Percentiles rank a stretch among this genome's conserved stretches.
Conservation (phyloP, 1,140 invertebrate genomes). For the Magallana gigas region DNA sequence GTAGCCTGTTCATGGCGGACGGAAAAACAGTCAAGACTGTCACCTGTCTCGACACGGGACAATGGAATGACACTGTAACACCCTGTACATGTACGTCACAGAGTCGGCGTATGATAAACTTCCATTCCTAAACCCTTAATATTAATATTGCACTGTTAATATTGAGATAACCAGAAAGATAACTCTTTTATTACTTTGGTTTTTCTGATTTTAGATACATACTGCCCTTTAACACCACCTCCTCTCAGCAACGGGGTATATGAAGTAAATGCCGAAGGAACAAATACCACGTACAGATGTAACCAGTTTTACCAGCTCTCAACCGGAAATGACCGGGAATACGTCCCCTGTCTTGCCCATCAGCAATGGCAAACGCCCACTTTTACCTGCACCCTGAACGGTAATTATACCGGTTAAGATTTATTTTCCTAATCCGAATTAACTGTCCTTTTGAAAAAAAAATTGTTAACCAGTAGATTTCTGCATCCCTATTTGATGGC, state of each 20-base stretch:
- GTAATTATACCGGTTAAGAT: not conserved
- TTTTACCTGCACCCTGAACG: not conserved
- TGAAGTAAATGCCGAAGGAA: not conserved
- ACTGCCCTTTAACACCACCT: not conserved
- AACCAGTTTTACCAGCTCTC: not conserved
- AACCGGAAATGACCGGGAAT: not conserved
- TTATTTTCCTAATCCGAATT: too few species aligned
- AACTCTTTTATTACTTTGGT: too few species aligned
- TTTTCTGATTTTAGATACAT: not conserved
- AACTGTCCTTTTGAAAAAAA: too few species aligned
- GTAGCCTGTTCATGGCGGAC: not conserved
- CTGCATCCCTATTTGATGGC: too few species aligned
- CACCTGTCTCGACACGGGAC: not conserved
- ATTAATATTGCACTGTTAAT: too few species aligned
- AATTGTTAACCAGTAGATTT: too few species aligned
- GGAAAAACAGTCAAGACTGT: not conserved
- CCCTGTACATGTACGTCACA: not conserved
- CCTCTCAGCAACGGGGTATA: not conserved
- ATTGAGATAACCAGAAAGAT: too few species aligned
- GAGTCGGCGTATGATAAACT: too few species aligned
- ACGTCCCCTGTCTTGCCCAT: not conserved
- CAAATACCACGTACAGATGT: not conserved
- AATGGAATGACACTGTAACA: not conserved
- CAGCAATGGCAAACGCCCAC: not conserved
- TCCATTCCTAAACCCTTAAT: too few species aligned